phyloP scores from a whole-genome alignment of 2,797 vertebrate genomes.

The Huso huso region DNA sequence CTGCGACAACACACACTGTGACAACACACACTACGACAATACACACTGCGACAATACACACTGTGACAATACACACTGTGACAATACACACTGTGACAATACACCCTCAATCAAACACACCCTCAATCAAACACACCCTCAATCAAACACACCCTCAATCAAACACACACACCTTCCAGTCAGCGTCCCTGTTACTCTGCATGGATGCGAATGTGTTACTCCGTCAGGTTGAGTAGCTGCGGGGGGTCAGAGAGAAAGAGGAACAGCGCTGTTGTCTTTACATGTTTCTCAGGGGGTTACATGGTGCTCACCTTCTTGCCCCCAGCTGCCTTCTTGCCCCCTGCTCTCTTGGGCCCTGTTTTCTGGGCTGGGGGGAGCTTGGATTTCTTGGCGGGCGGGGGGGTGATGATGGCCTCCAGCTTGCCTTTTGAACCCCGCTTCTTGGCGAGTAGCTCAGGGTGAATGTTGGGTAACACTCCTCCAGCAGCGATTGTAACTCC shows the following conservation, averaged over 20 bases:
- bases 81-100: no score
- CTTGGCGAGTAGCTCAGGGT: constrained; percentile 90
- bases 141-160: no score
- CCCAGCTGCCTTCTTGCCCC: constrained; percentile 70
- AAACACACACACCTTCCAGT: no score
- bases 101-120: not conserved
- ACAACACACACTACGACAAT: no score
- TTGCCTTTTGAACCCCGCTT: constrained; percentile 89
- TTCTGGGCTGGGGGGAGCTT: constrained; percentile 77
- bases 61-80: no score
- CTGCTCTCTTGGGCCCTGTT: constrained; percentile 67
- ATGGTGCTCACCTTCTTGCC: constrained; percentile 74
- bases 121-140: not conserved
- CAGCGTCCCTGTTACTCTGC: no score
- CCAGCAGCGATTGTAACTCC: constrained; percentile 96
- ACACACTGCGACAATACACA: no score
- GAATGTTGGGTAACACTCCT: constrained; percentile 94
- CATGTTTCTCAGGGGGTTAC: not conserved
- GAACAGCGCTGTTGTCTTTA: not conserved
- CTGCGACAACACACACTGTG: no score
- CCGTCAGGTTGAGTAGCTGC: no score
- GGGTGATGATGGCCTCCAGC: constrained; percentile 82
- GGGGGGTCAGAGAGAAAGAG: no score
- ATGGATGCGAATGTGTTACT: no score
- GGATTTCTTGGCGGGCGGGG: constrained; percentile 82